These are phyloP conservation scores for Ramphastos sulfuratus DNA, from an alignment of 2,113 vertebrate genomes.

Conservation along the genomic window DNA sequence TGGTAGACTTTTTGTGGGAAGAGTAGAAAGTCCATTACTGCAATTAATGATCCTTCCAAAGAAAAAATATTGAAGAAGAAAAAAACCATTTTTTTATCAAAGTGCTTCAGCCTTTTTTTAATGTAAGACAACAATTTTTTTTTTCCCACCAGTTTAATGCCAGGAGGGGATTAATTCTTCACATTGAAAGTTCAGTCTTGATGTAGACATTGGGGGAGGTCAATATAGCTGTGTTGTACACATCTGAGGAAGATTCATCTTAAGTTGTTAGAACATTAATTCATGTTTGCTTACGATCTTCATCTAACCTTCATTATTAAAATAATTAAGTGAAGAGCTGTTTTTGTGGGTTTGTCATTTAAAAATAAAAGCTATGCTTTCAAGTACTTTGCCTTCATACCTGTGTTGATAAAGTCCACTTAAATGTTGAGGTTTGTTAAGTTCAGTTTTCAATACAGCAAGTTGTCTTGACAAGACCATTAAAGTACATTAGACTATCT, in stretches of 20 bases:
- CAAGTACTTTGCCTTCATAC: not conserved
- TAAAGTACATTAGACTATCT: slow-evolving; percentile 43
- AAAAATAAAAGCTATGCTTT: not conserved
- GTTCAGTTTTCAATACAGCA: not conserved
- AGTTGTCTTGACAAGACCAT: not conserved
- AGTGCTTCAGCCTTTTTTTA: not conserved
- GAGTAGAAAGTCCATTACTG: not conserved
- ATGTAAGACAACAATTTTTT: not conserved
- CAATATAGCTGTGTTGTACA: rapidly evolving
- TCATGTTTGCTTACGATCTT: not conserved
- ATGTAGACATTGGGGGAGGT: not conserved
- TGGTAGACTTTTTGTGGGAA: not conserved
- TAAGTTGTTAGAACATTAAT: not conserved
- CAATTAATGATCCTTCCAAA: not conserved
- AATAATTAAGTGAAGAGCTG: not conserved
- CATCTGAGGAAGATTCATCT: not conserved
- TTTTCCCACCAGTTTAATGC: not conserved
- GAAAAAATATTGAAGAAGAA: not conserved
- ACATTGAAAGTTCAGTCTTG: not conserved
- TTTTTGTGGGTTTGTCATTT: not conserved
- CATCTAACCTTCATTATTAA: not conserved
- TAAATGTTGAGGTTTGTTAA: not conserved
- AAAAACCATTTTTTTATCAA: not conserved
- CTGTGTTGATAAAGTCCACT: not conserved
- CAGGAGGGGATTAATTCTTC: not conserved